These are phyloP conservation scores for Cassiopea andromeda DNA, from an alignment of 30 jellyfish, hydroid and myxozoan species.

Conservation along the genomic window DNA sequence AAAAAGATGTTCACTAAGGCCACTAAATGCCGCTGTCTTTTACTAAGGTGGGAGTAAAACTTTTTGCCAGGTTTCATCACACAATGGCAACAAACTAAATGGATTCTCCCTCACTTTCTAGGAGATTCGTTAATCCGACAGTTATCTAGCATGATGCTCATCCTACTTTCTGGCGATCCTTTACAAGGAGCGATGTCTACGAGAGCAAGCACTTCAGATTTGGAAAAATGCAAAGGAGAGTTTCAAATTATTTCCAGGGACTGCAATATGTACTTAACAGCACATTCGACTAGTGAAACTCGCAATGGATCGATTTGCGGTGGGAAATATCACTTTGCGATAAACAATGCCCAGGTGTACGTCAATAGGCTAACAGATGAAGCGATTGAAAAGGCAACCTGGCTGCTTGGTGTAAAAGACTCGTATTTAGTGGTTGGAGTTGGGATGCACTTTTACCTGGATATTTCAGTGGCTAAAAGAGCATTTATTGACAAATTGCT, in stretches of 20 bases:
- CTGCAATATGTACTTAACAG: slow-evolving; percentile 83
- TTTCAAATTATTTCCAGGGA: slow-evolving; percentile 59
- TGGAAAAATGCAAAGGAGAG: slow-evolving; percentile 81
- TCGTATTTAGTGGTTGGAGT: slow-evolving; percentile 84
- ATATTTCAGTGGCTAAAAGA: slow-evolving; percentile 21
- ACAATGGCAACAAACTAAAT: no score
- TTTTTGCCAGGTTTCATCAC: no score
- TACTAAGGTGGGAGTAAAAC: no score
- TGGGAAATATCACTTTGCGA: slow-evolving; percentile 44
- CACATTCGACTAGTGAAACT: slow-evolving; percentile 60
- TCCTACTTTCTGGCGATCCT: slow-evolving; percentile 72
- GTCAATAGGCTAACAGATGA: slow-evolving; percentile 46
- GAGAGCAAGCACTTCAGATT: slow-evolving; percentile 51
- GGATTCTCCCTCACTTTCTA: neutral
- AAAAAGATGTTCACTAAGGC: no score
- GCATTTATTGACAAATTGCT: slow-evolving; percentile 47
- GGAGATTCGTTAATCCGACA: slow-evolving; percentile 96
- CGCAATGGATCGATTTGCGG: slow-evolving; percentile 53
- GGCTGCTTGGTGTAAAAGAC: slow-evolving; percentile 50
- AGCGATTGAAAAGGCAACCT: slow-evolving; percentile 34
- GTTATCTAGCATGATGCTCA: slow-evolving; percentile 53
- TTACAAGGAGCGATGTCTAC: slow-evolving; percentile 68
- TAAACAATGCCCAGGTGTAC: slow-evolving; percentile 72
- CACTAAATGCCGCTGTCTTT: no score
- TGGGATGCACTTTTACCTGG: slow-evolving; percentile 88